Percentiles rank a stretch among this genome's conserved stretches.
Conservation (phyloP, 2,113 vertebrate species). For the Nycticryphes semicollaris region DNA sequence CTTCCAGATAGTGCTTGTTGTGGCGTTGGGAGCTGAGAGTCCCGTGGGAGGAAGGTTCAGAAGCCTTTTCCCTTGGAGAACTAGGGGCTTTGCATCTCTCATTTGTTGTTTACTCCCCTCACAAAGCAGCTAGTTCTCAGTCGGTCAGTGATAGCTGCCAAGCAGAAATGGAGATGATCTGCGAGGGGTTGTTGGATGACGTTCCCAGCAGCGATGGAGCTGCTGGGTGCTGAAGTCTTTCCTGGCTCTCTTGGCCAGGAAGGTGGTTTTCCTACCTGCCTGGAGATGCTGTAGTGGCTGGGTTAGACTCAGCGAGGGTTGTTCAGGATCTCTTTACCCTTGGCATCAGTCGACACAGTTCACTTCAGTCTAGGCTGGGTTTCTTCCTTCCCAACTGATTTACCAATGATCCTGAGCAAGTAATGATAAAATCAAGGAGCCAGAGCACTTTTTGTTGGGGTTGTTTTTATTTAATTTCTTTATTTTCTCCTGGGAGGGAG, state of each 20-base stretch:
- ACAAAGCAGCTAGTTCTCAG: not conserved
- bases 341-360: not conserved
- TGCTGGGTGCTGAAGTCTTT: not conserved
- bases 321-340: not conserved
- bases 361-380: not conserved
- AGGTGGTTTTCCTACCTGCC: not conserved
- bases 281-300: not conserved
- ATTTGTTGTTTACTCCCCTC: not conserved
- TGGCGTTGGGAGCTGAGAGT: not conserved
- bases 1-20: not conserved
- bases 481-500: not conserved
- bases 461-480: not conserved
- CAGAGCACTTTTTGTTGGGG: not conserved
- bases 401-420: not conserved
- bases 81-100: not conserved
- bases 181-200: fast-evolving
- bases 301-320: not conserved
- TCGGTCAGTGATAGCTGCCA: not conserved
- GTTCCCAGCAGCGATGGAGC: not conserved
- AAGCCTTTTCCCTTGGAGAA: not conserved
- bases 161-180: not conserved
- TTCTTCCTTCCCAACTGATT: not conserved
- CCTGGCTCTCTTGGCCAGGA: not conserved
- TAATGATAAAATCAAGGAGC: not conserved
- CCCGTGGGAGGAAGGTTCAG: not conserved